A percentile compares a stretch with the other conserved stretches of the same genome.
Evolutionary conservation across 1,140 invertebrate genomes (phyloP).

Genomic region (Hycleus cichorii): DNA sequence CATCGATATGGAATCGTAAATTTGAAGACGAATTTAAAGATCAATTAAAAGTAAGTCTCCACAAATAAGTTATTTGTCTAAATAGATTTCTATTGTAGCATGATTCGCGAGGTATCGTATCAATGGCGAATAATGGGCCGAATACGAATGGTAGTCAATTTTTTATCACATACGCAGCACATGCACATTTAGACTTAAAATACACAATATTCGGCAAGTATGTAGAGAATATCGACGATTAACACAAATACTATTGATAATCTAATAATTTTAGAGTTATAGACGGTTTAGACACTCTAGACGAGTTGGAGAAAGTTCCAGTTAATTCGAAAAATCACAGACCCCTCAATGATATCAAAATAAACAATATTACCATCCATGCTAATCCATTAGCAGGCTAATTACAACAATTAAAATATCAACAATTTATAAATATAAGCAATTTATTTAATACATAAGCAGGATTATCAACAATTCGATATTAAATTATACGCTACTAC

Average conservation of each 20-base stretch:
- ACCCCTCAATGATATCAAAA: conserved; percentile 75
- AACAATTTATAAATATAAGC: too few relatives aligned
- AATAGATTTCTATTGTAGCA: conserved; percentile 54
- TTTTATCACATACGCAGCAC: conserved; percentile 89
- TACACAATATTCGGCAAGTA: conserved; percentile 97
- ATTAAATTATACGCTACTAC: too few relatives aligned
- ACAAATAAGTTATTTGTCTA: background rate
- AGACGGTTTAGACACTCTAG: conserved; percentile 92
- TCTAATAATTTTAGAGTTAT: conserved; percentile 70
- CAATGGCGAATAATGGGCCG: conserved; percentile 98
- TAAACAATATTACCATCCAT: conserved; percentile 89
- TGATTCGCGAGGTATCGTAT: conserved; percentile 77
- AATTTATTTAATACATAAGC: too few relatives aligned
- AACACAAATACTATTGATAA: too few relatives aligned
- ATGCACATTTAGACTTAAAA: conserved; percentile 94
- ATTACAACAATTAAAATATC: conserved; percentile 13
- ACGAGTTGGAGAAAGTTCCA: conserved; percentile 91
- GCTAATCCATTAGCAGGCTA: conserved; percentile 87
- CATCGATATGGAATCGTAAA: conserved; percentile 88
- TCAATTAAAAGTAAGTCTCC: conserved; percentile 67
- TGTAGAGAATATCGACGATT: conserved; percentile 26
- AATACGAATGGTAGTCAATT: conserved; percentile 99
- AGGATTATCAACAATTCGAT: too few relatives aligned
- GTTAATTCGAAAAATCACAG: conserved; percentile 90
- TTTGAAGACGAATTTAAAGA: conserved; percentile 97